These are phyloP conservation scores for Hephaestus fuliginosus DNA, from an alignment of 2,797 vertebrate genomes.

Conservation along the genomic window DNA sequence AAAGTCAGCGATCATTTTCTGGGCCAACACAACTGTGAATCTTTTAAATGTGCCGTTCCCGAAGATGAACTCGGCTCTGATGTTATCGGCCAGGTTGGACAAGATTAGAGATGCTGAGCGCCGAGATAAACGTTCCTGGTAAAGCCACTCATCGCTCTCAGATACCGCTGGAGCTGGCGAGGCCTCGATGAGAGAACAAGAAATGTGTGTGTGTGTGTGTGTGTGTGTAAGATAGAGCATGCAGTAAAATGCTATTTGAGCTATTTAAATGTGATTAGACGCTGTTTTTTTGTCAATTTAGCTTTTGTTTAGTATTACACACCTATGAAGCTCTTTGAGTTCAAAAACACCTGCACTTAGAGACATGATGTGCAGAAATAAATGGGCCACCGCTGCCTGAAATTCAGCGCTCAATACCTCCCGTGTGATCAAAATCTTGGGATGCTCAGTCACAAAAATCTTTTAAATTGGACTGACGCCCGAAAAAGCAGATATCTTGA, in stretches of 20 bases:
- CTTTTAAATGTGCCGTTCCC: neutral
- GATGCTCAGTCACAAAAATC: neutral
- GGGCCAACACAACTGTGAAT: neutral
- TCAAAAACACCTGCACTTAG: neutral
- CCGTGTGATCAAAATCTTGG: neutral
- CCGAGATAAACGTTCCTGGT: conserved; percentile 1
- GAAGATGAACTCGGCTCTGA: neutral
- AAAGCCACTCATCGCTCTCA: conserved; percentile 1
- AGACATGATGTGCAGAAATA: neutral
- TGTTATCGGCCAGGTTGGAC: conserved; percentile 12
- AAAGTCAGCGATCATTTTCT: neutral
- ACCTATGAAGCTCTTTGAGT: neutral
- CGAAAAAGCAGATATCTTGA: neutral
- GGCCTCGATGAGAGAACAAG: neutral
- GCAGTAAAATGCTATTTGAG: neutral
- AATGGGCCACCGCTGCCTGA: neutral
- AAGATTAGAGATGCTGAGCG: neutral
- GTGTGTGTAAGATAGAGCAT: neutral
- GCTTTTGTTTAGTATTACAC: neutral
- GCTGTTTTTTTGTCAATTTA: neutral
- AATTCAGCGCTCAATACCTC: neutral
- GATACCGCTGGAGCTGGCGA: neutral
- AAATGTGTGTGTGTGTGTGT: neutral
- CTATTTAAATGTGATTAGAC: neutral
- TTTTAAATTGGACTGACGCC: neutral